phyloP scores from a whole-genome alignment of 2,113 vertebrate genomes.

The Guaruba guarouba region DNA sequence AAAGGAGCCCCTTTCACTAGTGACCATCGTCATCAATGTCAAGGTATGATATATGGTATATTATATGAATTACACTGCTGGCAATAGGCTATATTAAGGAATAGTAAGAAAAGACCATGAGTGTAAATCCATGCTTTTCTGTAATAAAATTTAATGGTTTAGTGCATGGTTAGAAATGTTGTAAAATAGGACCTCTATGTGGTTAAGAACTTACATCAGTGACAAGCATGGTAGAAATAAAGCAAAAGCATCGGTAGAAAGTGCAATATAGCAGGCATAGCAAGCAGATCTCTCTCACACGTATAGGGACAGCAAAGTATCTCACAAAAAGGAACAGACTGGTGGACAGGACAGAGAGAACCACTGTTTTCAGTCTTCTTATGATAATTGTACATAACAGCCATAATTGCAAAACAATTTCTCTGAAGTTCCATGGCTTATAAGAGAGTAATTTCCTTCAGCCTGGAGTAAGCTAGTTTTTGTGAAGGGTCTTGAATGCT shows the following conservation, averaged over 20 bases:
- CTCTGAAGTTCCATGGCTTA: not conserved
- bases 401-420: not conserved
- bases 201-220: not conserved
- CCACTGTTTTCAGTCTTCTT: not conserved
- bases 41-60: not conserved
- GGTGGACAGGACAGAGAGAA: not conserved
- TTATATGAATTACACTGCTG: not conserved
- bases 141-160: not conserved
- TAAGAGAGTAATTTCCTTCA: not conserved
- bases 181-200: not conserved
- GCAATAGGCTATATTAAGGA: not conserved
- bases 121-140: not conserved
- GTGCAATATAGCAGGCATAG: not conserved
- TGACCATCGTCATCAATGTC: not conserved
- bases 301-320: not conserved
- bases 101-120: not conserved
- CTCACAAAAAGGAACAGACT: not conserved
- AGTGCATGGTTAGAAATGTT: not conserved
- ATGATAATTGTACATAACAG: not conserved
- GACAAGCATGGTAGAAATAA: not conserved
- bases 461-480: not conserved
- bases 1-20: not conserved
- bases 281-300: not conserved
- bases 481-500: not conserved
- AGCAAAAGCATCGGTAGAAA: not conserved